Base-by-base conservation (phyloP, 2,888 invertebrate species). In the Hanleya hanleyi region DNA sequence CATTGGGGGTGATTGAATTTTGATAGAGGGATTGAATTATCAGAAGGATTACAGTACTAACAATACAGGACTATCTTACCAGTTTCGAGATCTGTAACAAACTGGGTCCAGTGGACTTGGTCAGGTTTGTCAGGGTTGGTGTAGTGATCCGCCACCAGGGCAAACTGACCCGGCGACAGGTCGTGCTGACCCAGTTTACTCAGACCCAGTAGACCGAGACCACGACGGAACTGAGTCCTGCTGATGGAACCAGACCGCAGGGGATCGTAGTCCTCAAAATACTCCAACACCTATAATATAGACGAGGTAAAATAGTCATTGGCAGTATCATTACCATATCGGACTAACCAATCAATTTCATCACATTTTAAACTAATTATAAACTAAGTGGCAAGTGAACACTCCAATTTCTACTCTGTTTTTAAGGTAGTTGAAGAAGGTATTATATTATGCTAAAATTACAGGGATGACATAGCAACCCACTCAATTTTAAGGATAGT, bases 181-280 rank as follows among this genome's bases (percentile, higher is more conserved):
- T 89, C 88, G 75, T 88, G 88, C n/a, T 81, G 77, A 5, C 89
- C 88, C 1, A 91, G 78, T 71, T 88, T 88, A 70, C 88, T 87
- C 18, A 90, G 81, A 0, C 90, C 90, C 65, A 91, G 75, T 22
- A 81, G 73, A 29, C 84, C 82, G 15, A 91, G 84, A 12, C 88
- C 87, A 15, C 91, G 83, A 5, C 85, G 78, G 81, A 91, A 91
- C 78, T 87, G 90, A 41, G 79, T 62, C 71, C 87, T 87, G 69
- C 86, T 88, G 77, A 91, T 89, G 15, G 84, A 86, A 22, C 90
- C 90, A 76, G 83, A 86, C 29, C 89, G 83, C 33, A 91, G 81
- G 0, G 85, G 84, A 74, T 91, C 91, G 79, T 87, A 90, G 78
- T 91, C 91, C 77, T 88, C 83, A 77, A 91, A 90, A 76, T 80